A percentile compares a stretch with the other conserved stretches of the same genome.
Conservation (phyloP, 2,888 invertebrate genomes). For the Fissipunctia ypsillon region DNA sequence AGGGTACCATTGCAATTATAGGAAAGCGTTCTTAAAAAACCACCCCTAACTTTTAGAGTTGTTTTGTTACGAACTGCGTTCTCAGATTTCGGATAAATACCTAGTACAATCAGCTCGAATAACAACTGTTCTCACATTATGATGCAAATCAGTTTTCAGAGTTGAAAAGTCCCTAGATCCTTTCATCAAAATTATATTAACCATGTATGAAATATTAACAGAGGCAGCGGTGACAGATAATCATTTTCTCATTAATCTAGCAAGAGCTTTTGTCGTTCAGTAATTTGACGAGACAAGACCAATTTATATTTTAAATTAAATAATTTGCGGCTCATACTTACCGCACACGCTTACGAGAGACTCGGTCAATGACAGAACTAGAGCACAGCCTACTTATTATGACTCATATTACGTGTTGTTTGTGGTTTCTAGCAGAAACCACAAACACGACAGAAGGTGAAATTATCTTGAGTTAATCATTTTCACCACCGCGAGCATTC, state of each 20-base stretch:
- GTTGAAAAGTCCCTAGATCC: background rate
- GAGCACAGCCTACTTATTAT: background rate
- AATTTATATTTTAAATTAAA: slow-evolving; percentile 12
- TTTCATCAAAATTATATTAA: background rate
- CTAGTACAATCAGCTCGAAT: background rate
- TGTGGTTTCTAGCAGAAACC: background rate
- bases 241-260: background rate
- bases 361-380: background rate
- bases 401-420: background rate
- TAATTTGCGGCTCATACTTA: background rate
- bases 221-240: background rate
- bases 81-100: background rate
- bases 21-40: background rate
- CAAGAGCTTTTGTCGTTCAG: background rate
- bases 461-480: background rate
- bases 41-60: background rate
- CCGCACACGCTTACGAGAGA: background rate
- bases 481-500: background rate
- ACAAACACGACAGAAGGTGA: background rate
- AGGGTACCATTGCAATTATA: background rate
- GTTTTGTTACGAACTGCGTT: no score
- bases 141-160: background rate
- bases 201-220: background rate
- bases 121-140: background rate
- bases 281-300: slow-evolving; percentile 6